Evolutionary conservation across 2,113 vertebrate species (phyloP).

Genomic region (Cheilinus undulatus): DNA sequence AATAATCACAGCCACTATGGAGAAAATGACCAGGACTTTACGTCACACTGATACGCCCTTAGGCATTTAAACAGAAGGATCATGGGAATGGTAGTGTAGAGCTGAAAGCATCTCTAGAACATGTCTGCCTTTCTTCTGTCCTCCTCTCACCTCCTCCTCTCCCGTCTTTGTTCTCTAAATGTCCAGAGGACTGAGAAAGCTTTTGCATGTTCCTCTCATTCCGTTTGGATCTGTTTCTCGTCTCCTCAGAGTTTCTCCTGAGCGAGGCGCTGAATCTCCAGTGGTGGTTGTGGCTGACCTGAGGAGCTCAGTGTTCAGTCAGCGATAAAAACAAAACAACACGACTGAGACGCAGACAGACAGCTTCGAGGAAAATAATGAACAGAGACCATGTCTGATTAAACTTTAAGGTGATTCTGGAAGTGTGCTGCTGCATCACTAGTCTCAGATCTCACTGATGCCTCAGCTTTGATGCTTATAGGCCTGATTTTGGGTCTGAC

Average conservation of each 20-base stretch:
- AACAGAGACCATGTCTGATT: slow-evolving; percentile 35
- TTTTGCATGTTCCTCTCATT: slow-evolving; percentile 35
- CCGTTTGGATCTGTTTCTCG: background rate
- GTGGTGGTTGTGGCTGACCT: background rate
- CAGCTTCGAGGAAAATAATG: slow-evolving; percentile 19
- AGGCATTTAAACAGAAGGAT: too few relatives aligned
- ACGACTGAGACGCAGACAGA: background rate
- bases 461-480: too few relatives aligned
- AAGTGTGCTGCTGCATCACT: slow-evolving; percentile 26
- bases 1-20: too few relatives aligned
- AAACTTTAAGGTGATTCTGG: slow-evolving; percentile 48
- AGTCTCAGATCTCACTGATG: slow-evolving; percentile 6
- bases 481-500: too few relatives aligned
- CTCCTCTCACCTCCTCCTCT: background rate
- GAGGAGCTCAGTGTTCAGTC: background rate
- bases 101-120: too few relatives aligned
- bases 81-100: too few relatives aligned
- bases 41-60: too few relatives aligned
- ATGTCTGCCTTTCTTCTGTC: background rate
- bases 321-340: background rate
- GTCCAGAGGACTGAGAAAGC: slow-evolving; percentile 40
- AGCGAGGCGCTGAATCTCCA: background rate
- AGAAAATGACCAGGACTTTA: too few relatives aligned
- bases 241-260: background rate
- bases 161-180: too few relatives aligned